phyloP scores from a whole-genome alignment of 2,797 vertebrate species.

The Galagoides demidoff region DNA sequence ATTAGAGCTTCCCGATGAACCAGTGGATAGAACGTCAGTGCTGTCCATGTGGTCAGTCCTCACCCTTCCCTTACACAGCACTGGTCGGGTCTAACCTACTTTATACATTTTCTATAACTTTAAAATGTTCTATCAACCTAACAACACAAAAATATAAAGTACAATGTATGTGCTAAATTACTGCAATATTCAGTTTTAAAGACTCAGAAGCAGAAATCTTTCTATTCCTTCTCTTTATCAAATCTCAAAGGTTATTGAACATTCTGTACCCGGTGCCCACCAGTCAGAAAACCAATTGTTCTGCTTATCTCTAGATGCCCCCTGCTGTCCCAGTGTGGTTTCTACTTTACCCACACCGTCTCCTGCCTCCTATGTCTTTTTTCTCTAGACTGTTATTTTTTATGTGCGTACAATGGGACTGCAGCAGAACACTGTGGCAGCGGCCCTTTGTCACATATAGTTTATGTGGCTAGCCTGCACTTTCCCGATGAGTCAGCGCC shows the following conservation, averaged over 20 bases:
- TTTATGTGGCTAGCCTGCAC: not conserved
- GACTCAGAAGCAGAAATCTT: not conserved
- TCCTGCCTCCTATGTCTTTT: not conserved
- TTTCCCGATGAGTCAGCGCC: not conserved
- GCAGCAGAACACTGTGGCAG: not conserved
- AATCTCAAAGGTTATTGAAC: not conserved
- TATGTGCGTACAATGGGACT: not conserved
- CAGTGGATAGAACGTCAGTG: not conserved
- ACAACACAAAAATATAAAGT: not conserved
- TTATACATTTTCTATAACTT: not conserved
- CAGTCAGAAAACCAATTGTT: not conserved
- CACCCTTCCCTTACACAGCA: not conserved
- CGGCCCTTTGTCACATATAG: not conserved
- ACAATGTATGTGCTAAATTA: not conserved
- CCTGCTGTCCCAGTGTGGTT: not conserved
- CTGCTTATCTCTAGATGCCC: too few relatives aligned
- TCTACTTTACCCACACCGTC: not conserved
- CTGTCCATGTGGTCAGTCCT: not conserved
- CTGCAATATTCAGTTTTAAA: not conserved
- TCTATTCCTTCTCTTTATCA: not conserved
- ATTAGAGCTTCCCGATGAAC: not conserved
- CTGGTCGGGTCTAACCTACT: not conserved
- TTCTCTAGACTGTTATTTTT: not conserved
- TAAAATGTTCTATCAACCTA: not conserved
- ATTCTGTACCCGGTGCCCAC: not conserved